A percentile compares a stretch with the other conserved stretches of the same genome.
These are phyloP conservation scores for Perodicticus potto DNA, from an alignment of 2,797 vertebrate genomes.

Conservation along the genomic window DNA sequence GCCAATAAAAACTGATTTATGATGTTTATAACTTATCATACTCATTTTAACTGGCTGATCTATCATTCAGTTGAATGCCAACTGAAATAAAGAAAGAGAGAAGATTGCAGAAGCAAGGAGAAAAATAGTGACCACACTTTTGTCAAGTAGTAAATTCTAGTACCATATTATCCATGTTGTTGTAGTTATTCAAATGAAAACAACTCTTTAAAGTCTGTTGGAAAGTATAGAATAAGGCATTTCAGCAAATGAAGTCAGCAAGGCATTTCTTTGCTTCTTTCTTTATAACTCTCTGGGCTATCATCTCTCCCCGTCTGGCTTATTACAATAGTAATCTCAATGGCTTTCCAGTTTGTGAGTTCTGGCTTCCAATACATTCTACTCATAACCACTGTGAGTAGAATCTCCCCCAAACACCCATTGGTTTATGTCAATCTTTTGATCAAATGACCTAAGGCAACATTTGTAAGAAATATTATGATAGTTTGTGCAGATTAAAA, in stretches of 20 bases:
- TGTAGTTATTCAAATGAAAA: constrained; percentile 8
- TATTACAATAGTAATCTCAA: background rate
- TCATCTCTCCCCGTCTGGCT: background rate
- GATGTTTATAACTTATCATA: background rate
- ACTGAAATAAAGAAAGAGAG: background rate
- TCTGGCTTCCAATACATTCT: constrained; percentile 9
- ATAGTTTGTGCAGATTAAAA: constrained; percentile 4
- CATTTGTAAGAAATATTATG: constrained; percentile 27
- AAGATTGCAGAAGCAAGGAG: background rate
- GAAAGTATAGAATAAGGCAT: background rate
- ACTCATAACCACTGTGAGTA: background rate
- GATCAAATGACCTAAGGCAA: background rate
- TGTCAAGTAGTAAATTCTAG: background rate
- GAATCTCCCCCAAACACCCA: background rate
- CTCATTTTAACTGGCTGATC: background rate
- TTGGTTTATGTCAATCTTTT: constrained; percentile 48
- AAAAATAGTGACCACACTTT: background rate
- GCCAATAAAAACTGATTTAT: background rate
- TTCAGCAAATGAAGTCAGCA: constrained; percentile 4
- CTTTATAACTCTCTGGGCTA: constrained; percentile 18
- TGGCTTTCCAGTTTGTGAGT: background rate
- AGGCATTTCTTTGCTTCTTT: background rate
- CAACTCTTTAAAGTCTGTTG: constrained; percentile 1
- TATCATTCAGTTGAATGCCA: background rate
- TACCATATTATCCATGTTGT: background rate